These are phyloP conservation scores for Sapayoa aenigma DNA, from an alignment of 2,113 vertebrate genomes.

Conservation along the genomic window DNA sequence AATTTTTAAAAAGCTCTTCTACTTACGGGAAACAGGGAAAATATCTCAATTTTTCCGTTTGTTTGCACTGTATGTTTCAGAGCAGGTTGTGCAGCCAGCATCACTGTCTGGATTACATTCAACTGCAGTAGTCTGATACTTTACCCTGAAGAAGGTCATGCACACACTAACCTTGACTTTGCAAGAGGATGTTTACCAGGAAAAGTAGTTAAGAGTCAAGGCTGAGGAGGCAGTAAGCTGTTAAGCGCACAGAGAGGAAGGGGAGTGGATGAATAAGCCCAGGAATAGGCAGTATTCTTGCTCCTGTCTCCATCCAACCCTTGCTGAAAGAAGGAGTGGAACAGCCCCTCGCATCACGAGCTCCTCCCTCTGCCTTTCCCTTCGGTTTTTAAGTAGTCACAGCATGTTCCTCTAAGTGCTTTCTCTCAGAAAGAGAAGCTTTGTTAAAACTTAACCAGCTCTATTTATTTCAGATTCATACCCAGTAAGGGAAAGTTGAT, in stretches of 20 bases:
- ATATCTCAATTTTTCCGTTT: neutral
- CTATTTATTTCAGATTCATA: neutral
- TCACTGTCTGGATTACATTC: neutral
- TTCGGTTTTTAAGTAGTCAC: neutral
- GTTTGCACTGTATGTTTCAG: neutral
- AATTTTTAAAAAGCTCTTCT: neutral
- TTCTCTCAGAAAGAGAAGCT: neutral
- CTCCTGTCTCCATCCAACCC: neutral
- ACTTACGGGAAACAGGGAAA: neutral
- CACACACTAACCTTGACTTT: neutral
- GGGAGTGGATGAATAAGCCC: neutral
- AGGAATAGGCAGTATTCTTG: accelerated
- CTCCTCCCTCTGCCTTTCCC: neutral
- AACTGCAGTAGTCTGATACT: neutral
- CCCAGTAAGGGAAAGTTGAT: neutral
- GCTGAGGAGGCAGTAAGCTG: neutral
- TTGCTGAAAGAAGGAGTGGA: neutral
- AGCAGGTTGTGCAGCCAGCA: neutral
- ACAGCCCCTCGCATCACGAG: accelerated
- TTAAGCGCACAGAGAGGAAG: neutral
- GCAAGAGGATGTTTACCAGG: neutral
- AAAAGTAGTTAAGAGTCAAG: neutral
- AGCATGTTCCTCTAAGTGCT: neutral
- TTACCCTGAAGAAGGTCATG: neutral
- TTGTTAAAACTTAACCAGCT: neutral